phyloP scores from a whole-genome alignment of 2,888 invertebrate species.

The Pomacea canaliculata region DNA sequence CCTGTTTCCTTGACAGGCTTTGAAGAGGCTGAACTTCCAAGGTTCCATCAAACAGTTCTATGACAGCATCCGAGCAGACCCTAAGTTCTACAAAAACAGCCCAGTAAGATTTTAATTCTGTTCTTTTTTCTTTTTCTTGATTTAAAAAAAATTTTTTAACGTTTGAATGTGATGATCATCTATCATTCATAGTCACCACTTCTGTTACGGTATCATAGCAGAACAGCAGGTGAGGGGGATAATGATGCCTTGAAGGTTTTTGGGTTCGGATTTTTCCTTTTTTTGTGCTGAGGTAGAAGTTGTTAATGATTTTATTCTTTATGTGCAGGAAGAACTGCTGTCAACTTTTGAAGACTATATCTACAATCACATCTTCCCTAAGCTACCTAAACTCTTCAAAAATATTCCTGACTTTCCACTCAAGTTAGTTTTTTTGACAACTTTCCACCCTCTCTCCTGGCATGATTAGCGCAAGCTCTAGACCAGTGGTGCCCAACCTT shows the following conservation, averaged over 20 bases:
- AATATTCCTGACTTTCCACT: constrained; percentile 51
- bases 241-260: too few relatives aligned
- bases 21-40: constrained; percentile 46
- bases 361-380: constrained; percentile 51
- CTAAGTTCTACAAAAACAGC: constrained; percentile 52
- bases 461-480: too few relatives aligned
- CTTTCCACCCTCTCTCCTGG: too few relatives aligned
- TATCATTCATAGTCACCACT: too few relatives aligned
- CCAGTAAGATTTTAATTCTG: constrained; percentile 38
- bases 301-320: background rate
- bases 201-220: too few relatives aligned
- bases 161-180: too few relatives aligned
- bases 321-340: constrained; percentile 56
- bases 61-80: constrained; percentile 51
- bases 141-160: too few relatives aligned
- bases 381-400: constrained; percentile 53
- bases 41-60: constrained; percentile 60
- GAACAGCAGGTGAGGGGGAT: too few relatives aligned
- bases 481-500: too few relatives aligned
- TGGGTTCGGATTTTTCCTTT: too few relatives aligned
- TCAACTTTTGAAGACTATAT: constrained; percentile 56
- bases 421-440: constrained; percentile 32
- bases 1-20: constrained; percentile 32
- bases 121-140: background rate
- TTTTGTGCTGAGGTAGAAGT: too few relatives aligned